Evolutionary conservation across 1,140 invertebrate species (phyloP).

Genomic region (Bombus vancouverensis): DNA sequence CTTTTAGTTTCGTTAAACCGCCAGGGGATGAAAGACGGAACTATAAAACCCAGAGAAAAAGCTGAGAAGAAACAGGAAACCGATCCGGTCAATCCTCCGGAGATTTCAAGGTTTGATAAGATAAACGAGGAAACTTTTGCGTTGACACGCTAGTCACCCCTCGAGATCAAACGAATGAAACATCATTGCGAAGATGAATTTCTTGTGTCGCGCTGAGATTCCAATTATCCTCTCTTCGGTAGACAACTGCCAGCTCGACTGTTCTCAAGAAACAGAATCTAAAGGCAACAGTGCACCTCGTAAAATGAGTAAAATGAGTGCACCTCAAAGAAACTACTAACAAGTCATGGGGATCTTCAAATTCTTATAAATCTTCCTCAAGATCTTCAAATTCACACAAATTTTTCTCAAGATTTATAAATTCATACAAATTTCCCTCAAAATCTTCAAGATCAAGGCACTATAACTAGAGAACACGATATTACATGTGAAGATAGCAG

Average conservation of each 20-base stretch:
- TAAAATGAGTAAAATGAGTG: neutral
- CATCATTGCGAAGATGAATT: neutral
- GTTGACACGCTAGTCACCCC: slow-evolving; percentile 38
- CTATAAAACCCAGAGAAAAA: slow-evolving; percentile 24
- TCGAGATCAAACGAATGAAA: slow-evolving; percentile 42
- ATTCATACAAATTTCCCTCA: too few species aligned
- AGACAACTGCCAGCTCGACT: neutral
- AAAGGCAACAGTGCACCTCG: neutral
- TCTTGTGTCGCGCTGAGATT: neutral
- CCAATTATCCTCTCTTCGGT: neutral
- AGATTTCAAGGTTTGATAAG: slow-evolving; percentile 53
- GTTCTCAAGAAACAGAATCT: neutral
- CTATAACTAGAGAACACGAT: too few species aligned
- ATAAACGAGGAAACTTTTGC: slow-evolving; percentile 58
- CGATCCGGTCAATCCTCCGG: slow-evolving; percentile 28
- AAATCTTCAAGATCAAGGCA: too few species aligned
- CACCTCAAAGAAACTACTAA: neutral
- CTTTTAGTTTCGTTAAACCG: slow-evolving; percentile 50
- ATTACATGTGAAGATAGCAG: too few species aligned
- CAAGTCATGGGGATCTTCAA: neutral
- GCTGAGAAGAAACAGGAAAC: slow-evolving; percentile 48
- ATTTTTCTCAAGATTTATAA: neutral
- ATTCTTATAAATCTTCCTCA: too few species aligned
- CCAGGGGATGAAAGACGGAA: neutral
- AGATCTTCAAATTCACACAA: too few species aligned